Evolutionary conservation across 1,140 invertebrate species (phyloP).

Genomic region (Onthophagus taurus): DNA sequence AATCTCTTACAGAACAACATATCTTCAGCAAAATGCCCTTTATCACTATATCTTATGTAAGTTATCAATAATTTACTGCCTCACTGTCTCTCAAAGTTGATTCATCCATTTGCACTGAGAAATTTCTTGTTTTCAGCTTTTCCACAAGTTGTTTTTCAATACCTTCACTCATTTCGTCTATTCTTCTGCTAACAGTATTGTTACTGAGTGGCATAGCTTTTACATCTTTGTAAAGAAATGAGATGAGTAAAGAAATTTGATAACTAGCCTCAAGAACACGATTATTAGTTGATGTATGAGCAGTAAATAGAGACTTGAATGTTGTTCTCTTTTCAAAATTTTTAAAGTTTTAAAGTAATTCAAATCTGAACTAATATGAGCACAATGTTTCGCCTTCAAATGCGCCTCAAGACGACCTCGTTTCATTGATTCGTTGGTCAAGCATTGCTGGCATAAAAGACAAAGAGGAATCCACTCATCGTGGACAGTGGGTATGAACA

Average conservation of each 20-base stretch:
- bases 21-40: conserved; percentile 20
- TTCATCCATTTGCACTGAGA: too few relatives aligned
- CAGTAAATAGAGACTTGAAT: conserved; percentile 22
- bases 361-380: conserved; percentile 22
- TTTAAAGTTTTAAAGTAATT: conserved; percentile 21
- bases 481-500: conserved; percentile 17
- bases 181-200: too few relatives aligned
- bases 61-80: too few relatives aligned
- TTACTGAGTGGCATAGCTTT: too few relatives aligned
- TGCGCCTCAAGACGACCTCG: conserved; percentile 17
- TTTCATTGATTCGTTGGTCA: conserved; percentile 17
- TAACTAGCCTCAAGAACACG: conserved; percentile 18
- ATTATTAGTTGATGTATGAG: conserved; percentile 20
- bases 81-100: too few relatives aligned
- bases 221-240: neutral
- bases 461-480: conserved; percentile 18
- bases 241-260: conserved; percentile 14
- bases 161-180: too few relatives aligned
- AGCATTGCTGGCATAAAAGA: conserved; percentile 21
- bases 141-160: too few relatives aligned
- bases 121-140: neutral
- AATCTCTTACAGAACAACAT: conserved; percentile 27
- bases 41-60: conserved; percentile 21
- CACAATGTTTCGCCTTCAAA: conserved; percentile 18
- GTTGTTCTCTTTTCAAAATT: conserved; percentile 19